Evolutionary conservation across 2,113 vertebrate genomes (phyloP), one percentile per base, ranked within the genome.

Genomic region (Puma concolor): DNA sequence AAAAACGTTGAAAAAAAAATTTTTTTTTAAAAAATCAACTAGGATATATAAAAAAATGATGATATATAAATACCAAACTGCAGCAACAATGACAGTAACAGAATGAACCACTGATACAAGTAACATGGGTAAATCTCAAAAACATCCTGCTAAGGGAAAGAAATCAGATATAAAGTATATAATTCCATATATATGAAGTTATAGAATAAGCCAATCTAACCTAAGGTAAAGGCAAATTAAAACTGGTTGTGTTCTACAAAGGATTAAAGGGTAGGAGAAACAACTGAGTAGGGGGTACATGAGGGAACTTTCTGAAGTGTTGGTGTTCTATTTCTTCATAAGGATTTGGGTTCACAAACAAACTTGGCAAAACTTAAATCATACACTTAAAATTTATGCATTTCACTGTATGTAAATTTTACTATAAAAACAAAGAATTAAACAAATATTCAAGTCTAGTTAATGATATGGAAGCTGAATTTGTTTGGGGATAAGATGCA

Each of bases 371-470:
- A 76, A 82, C 14, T 57, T 48, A 71, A 77, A 82, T 81, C 15
- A 23, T 33, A 72, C 38, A 67, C 5, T 88, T 74, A 80, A 69
- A 36, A 83, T 74, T 50, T 76, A n/a, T 81, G 14, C 41, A 94
- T 50, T 86, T 94, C 21, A 94, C 33, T 81, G 2, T 76, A 96
- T 63, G 21, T 88, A 92, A 85, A 90, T 54, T 97, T 91, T 84
- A 84, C 41, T 80, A 82, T 63, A 95, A 63, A 97, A 50, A 69
- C 21, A 92, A 91, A 92, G 21, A 41, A 87, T 13, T 77, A 41
- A 81, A 83, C 31, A 63, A 93, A 33, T 77, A 96, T 23, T 87
- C 74, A 87, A 91, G 17, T 52, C 21, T 17, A 85, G 19, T 71
- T 92, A 88, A 90, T 87, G n/a, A 95, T 57, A 63, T 44, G 7